Percentiles rank a stretch among this genome's conserved stretches.
These are phyloP conservation scores for Diarsia mendica DNA, from an alignment of 2,888 invertebrate genomes.

Conservation along the genomic window DNA sequence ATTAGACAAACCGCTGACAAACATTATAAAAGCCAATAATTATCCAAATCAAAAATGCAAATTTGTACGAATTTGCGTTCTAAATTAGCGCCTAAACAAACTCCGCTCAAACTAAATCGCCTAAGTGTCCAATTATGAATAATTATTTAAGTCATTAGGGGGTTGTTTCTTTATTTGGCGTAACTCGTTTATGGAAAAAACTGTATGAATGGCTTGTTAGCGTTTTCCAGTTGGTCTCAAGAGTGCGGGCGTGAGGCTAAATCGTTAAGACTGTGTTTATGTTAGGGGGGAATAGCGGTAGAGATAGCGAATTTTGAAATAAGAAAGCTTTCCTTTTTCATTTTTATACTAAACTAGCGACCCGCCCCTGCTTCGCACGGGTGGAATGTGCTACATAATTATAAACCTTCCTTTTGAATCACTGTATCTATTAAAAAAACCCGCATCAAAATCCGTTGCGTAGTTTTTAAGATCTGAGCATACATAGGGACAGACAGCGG, in stretches of 20 bases:
- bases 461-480: no score
- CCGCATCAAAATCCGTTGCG: no score
- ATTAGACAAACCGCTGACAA: slow-evolving; percentile 30
- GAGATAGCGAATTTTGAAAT: background rate
- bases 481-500: no score
- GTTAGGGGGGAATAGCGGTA: slow-evolving; percentile 62
- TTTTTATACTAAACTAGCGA: no score
- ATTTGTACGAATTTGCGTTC: slow-evolving; percentile 61
- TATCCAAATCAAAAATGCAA: slow-evolving; percentile 63
- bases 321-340: background rate
- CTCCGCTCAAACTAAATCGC: slow-evolving; percentile 68
- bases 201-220: slow-evolving; percentile 86
- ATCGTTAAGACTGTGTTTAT: slow-evolving; percentile 68
- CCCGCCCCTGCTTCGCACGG: no score
- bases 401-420: no score
- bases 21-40: slow-evolving; percentile 38
- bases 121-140: slow-evolving; percentile 81
- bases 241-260: slow-evolving; percentile 77
- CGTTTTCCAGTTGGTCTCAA: slow-evolving; percentile 81
- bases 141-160: slow-evolving; percentile 81
- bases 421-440: no score
- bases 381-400: no score
- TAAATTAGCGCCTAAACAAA: slow-evolving; percentile 71
- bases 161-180: slow-evolving; percentile 77
- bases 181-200: slow-evolving; percentile 83